Evolutionary conservation across 2,888 invertebrate genomes (phyloP), one percentile per base, ranked within the genome.

Genomic region (Papilio elwesi): DNA sequence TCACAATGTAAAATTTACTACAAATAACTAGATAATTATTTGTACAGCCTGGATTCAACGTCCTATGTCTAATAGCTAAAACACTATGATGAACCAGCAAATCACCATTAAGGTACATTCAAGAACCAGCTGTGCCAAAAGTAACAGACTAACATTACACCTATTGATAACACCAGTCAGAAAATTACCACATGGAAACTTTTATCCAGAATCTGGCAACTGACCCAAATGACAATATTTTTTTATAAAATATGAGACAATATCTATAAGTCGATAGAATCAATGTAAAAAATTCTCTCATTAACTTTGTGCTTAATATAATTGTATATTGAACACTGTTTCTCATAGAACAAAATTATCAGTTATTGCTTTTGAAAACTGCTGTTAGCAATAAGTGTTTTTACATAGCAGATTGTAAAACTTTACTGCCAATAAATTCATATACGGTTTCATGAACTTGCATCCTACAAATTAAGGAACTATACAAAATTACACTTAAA

Each of bases 1-100:
- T 83, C 89, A 90, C 85, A 87, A 91, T 92, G 90, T 90, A 91
- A 91, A 92, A 90, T 91, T 90, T 89, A 91, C 93, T 93, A 92
- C 90, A 83, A 90, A 88, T 91, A 89, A 88, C 90, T 92, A 91
- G 84, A 87, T 89, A 87, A 85, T 86, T 85, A 87, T 91, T 91
- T 93, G 90, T 92, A 93, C 92, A 93, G 91, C 90, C 88, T 87
- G 90, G 83, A 90, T 91, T 92, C 85, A 91, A 91, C 90, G 83
- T 87, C 87, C 93, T 93, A 93, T 87, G 78, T 86, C 92, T 93
- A 92, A 88, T 87, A 88, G 91, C 92, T 91, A 91, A 89, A 90
- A 89, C 80, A 87, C 88, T 87, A 87, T 86, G 84, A 81, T 87
- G 86, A 87, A 88, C 85, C 85, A 87, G 87, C 87, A 87, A 86